These are phyloP conservation scores for Torymus aiolomorphi DNA, from an alignment of 2,888 invertebrate genomes.

Conservation along the genomic window DNA sequence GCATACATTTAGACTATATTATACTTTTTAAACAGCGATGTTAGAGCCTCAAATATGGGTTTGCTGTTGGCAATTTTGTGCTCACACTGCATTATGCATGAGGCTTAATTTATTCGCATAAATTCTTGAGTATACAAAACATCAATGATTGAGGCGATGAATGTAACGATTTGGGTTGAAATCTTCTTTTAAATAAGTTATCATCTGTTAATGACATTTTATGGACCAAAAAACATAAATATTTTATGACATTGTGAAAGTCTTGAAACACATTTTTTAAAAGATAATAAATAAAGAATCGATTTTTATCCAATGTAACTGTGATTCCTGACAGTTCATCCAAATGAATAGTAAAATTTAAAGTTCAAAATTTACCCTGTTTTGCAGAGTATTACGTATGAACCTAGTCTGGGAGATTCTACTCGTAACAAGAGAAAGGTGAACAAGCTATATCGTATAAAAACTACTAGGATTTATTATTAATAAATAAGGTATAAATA, in stretches of 20 bases:
- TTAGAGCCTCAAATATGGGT: neutral
- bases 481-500: too few relatives aligned
- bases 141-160: constrained; percentile 14
- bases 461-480: too few relatives aligned
- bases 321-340: too few relatives aligned
- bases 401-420: too few relatives aligned
- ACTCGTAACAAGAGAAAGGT: too few relatives aligned
- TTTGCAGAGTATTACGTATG: too few relatives aligned
- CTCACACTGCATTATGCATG: constrained; percentile 36
- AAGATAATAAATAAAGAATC: constrained; percentile 2
- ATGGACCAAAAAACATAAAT: constrained; percentile 22
- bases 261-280: constrained; percentile 6
- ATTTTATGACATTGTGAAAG: constrained; percentile 29
- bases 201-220: constrained; percentile 18
- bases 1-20: neutral
- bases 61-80: constrained; percentile 4
- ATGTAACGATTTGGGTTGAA: neutral
- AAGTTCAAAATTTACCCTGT: too few relatives aligned
- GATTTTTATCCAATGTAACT: too few relatives aligned
- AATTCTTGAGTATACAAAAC: constrained; percentile 2
- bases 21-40: constrained; percentile 4
- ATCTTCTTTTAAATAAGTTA: neutral
- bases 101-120: constrained; percentile 24
- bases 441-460: too few relatives aligned
- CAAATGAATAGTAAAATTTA: too few relatives aligned